Base-by-base conservation (phyloP, 1,140 invertebrate genomes). In the Lepidostoma basale region DNA sequence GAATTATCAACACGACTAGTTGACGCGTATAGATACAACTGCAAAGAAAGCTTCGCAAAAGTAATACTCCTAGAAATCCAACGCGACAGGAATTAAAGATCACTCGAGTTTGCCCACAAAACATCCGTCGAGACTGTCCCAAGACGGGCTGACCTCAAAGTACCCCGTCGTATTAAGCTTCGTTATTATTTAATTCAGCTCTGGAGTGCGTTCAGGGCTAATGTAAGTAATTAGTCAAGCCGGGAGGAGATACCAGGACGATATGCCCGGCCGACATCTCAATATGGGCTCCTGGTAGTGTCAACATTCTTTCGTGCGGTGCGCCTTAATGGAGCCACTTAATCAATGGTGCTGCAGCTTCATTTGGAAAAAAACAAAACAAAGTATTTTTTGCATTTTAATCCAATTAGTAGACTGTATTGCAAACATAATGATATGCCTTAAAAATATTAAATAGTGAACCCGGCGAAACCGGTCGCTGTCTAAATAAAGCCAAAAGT, bases 161-260 rank as follows among this genome's bases (percentile, higher is more conserved):
- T 40, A 36, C 47, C 30, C n/a, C 25, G 47, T 56, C 64, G 39
- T 47, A 49, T 66, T 70, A 23, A 18, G 18, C 16, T 62, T 60
- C n/a, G n/a, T n/a, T 52, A 40, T 71, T 65, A 68, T 71, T 67
- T 64, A 59, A 64, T 63, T 44, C 69, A 30, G 65, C 30, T 28
- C 54, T 58, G 62, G 62, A 40, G 62, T 70, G 63, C 60, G 69
- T 71, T 71, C 54, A 71, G 69, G 65, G 62, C 65, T 71, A 71
- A 71, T 71, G 69, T 64, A 59, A 39, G 69, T 71, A 71, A 71
- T 71, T 71, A 71, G 69, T 71, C 69, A 71, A 67, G 67, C 12
- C 18, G 68, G 56, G 18, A n/a, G 39, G 52, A 47, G 69, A 71
- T 71, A 71, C 69, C 65, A 60, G 22, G 22, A 10, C 22, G 62